These are phyloP conservation scores for Psittacula derbiana DNA, from an alignment of 2,797 vertebrate species.

Conservation along the genomic window DNA sequence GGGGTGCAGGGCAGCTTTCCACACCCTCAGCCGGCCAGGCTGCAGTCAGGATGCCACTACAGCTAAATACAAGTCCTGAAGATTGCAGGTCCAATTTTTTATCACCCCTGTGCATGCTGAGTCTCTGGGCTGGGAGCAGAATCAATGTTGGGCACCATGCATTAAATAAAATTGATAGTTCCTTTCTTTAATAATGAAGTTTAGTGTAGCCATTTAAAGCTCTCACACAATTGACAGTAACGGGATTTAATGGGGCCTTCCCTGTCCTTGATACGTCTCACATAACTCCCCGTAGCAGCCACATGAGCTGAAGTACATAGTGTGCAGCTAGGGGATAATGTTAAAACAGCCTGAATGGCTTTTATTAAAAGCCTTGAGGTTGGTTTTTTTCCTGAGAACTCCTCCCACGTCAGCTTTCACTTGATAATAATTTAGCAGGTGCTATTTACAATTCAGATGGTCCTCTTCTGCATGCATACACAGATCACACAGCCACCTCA, in stretches of 20 bases:
- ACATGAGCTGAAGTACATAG: neutral
- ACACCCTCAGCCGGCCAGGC: neutral
- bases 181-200: conserved; percentile 44
- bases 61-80: neutral
- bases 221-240: conserved; percentile 34
- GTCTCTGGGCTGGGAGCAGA: neutral
- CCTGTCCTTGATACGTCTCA: conserved; percentile 41
- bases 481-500: neutral
- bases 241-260: conserved; percentile 40
- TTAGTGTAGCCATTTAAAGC: conserved; percentile 30
- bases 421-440: conserved; percentile 51
- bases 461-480: neutral
- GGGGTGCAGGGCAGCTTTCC: neutral
- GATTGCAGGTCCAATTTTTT: neutral
- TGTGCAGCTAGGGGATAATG: neutral
- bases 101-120: fast-evolving
- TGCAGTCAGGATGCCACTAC: neutral
- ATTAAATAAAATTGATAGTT: conserved; percentile 52
- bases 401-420: conserved; percentile 33
- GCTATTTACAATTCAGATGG: conserved; percentile 52
- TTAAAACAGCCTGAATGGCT: conserved; percentile 26
- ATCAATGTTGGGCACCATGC: neutral
- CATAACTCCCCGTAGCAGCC: neutral
- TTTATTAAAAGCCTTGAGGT: conserved; percentile 11
- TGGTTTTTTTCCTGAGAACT: neutral